Evolutionary conservation across 2,888 invertebrate genomes (phyloP).

Genomic region (Zaprionus bogoriensis): DNA sequence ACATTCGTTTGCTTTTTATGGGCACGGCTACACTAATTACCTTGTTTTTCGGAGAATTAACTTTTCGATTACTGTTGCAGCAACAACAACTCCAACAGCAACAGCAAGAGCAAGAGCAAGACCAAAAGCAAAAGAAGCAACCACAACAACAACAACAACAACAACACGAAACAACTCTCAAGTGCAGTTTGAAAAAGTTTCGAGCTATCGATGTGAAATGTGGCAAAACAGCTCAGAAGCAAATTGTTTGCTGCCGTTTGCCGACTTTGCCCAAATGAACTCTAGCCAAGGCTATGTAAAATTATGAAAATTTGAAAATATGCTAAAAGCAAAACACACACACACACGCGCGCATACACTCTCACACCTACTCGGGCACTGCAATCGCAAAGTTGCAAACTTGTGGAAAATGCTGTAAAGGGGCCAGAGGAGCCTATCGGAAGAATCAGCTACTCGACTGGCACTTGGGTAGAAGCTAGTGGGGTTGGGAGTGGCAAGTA

Average conservation of each 20-base stretch:
- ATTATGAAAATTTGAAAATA: constrained; percentile 60
- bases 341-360: not conserved
- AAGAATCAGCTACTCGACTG: not conserved
- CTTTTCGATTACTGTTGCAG: constrained; percentile 78
- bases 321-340: constrained; percentile 45
- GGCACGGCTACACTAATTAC: constrained; percentile 76
- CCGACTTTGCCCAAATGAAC: constrained; percentile 41
- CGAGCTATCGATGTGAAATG: constrained; percentile 44
- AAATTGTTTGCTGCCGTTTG: constrained; percentile 54
- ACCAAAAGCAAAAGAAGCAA: constrained; percentile 15
- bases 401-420: constrained; percentile 15
- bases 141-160: constrained; percentile 1
- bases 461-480: too few species aligned
- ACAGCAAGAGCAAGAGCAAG: constrained; percentile 27
- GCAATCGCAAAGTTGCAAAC: constrained; percentile 22
- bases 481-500: constrained; percentile 7
- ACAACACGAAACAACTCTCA: constrained; percentile 44
- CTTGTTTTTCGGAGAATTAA: constrained; percentile 80
- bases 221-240: constrained; percentile 15
- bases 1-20: constrained; percentile 78
- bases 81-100: constrained; percentile 19
- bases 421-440: not conserved
- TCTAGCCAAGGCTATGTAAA: constrained; percentile 16
- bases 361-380: not conserved
- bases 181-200: constrained; percentile 59